Percentiles rank a stretch among this genome's conserved stretches.
Evolutionary conservation across 2,888 invertebrate genomes (phyloP).

Genomic region (Cacoxenus indagator): DNA sequence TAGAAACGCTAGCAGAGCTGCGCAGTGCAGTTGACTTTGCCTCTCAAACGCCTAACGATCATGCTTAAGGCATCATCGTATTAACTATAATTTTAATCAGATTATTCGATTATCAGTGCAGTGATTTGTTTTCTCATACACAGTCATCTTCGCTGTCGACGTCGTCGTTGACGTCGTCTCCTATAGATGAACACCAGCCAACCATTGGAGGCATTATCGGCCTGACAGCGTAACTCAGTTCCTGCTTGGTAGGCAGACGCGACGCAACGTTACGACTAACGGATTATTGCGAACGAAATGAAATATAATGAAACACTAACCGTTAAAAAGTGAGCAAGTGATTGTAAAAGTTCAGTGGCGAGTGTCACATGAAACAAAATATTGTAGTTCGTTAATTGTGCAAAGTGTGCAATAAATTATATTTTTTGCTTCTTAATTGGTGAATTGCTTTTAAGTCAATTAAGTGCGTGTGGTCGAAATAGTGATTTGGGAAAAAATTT

Average conservation of each 20-base stretch:
- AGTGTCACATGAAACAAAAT: no score
- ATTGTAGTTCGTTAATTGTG: no score
- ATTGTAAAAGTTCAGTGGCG: no score
- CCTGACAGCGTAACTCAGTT: slow-evolving; percentile 45
- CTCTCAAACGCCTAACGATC: neutral
- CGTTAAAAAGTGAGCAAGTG: no score
- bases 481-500: no score
- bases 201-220: slow-evolving; percentile 16
- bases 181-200: no score
- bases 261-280: neutral
- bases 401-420: no score
- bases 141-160: neutral
- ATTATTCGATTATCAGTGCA: slow-evolving; percentile 57
- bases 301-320: neutral
- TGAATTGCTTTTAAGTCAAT: no score
- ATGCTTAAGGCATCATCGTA: slow-evolving; percentile 17
- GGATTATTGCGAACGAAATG: neutral
- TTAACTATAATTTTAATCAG: slow-evolving; percentile 25
- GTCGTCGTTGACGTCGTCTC: neutral
- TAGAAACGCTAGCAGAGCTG: neutral
- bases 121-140: neutral
- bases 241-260: slow-evolving; percentile 52
- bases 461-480: no score
- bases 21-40: neutral
- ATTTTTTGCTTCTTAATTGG: no score